These are phyloP conservation scores for Laterallus jamaicensis DNA, from an alignment of 2,113 vertebrate species.

Conservation along the genomic window DNA sequence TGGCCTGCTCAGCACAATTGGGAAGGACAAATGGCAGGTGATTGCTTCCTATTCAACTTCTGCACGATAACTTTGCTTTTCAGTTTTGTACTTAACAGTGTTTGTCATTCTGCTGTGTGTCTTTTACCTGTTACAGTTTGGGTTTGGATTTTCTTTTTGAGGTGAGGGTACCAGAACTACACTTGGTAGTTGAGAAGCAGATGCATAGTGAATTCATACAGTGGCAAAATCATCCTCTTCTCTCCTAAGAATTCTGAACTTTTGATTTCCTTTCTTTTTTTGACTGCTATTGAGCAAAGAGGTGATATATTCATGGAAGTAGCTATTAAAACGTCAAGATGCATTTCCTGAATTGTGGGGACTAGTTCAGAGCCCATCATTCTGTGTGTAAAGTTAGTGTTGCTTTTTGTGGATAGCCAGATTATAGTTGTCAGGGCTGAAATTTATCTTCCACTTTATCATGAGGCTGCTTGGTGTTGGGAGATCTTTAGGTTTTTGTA, in stretches of 20 bases:
- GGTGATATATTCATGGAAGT: conserved; percentile 21
- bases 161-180: not conserved
- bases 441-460: not conserved
- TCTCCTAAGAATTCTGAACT: not conserved
- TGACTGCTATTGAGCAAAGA: not conserved
- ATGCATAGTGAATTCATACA: not conserved
- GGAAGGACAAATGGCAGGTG: not conserved
- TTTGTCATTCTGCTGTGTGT: conserved; percentile 5
- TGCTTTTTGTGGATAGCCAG: not conserved
- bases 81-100: not conserved
- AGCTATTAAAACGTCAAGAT: not conserved
- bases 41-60: not conserved
- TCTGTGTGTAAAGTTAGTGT: not conserved
- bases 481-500: not conserved
- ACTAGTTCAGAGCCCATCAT: not conserved
- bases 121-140: not conserved
- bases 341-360: conserved; percentile 18
- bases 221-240: not conserved
- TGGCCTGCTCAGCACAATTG: not conserved
- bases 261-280: not conserved
- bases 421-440: not conserved
- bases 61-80: not conserved
- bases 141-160: not conserved
- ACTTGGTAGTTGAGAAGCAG: not conserved
- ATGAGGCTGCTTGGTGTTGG: not conserved